Base-by-base conservation (phyloP, 2,888 invertebrate species). In the Protonemura montana region DNA sequence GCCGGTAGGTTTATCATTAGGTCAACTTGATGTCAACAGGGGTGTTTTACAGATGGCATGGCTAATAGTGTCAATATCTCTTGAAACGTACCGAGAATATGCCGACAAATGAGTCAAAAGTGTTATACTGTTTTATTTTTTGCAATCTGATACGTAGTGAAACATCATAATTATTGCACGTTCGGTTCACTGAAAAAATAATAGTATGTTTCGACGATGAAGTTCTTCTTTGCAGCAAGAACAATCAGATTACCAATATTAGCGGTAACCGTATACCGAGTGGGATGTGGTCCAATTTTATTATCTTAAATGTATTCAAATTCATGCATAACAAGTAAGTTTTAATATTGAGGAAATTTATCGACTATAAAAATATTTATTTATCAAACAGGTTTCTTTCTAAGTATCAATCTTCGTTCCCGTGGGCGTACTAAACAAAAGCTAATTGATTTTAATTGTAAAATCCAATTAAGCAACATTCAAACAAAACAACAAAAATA, bases 231-330 rank as follows among this genome's bases (percentile, higher is more conserved):
- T 13, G 59, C 59, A 16, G 21, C 59, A 59, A 59, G 59, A 59
- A 59, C 59, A 59, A 59, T 59, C 21, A 59, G 6, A 10, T 59
- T 59, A 21, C 21, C 59, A 7, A 59, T 2, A 59, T 59, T 59
- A 59, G 13, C 21, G 59, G 59, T 59, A 10, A 59, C 59, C 59
- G 35, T 35, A 3, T 35, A 10, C 10, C 10, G 59, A 59, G 59
- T 59, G 59, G 59, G 59, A 59, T 59, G 59, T 59, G 59, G 59
- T 59, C 59, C 59, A 59, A 59, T 59, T 59, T 59, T 59, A 59
- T 59, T 10, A 10, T 10, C 59, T 21, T 10, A 59, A 59, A 59
- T 59, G 59, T 59, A 59, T 59, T 59, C 59, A 59, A 59, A 59
- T 59, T 59, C 7, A 59, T 59, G 7, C 59, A 59, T 59, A 59